Percentiles rank a stretch among this genome's conserved stretches.
Conservation (phyloP, 2,113 vertebrate species). For the Bufo bufo region DNA sequence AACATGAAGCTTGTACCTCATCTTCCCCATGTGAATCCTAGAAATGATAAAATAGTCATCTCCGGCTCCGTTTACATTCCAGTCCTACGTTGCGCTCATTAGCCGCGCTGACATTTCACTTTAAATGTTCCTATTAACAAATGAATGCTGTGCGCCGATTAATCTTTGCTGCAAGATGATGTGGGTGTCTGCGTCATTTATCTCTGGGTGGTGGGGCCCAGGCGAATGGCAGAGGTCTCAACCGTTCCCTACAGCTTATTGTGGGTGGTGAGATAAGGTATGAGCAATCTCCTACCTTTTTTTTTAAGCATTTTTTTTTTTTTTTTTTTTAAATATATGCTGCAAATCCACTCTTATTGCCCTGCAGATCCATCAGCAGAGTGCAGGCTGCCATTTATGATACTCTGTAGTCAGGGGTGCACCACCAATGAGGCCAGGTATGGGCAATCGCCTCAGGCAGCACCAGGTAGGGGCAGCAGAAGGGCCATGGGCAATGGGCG, state of each 20-base stretch:
- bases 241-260: background rate
- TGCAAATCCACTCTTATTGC: background rate
- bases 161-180: background rate
- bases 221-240: background rate
- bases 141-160: background rate
- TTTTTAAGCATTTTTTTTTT: no score
- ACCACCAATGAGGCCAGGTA: no score
- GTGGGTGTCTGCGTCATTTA: background rate
- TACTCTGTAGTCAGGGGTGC: no score
- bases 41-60: background rate
- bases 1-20: background rate
- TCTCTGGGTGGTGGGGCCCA: background rate
- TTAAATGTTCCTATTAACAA: conserved; percentile 6
- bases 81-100: background rate
- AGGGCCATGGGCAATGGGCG: no score
- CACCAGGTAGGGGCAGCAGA: no score
- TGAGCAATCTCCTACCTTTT: no score
- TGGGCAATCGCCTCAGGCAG: no score
- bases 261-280: background rate
- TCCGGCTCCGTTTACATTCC: background rate
- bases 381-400: background rate
- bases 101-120: background rate
- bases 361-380: background rate
- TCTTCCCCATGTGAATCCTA: background rate
- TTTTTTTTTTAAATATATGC: no score